These are phyloP conservation scores for Cotesia glomerata DNA, from an alignment of 1,140 invertebrate species.

Conservation along the genomic window DNA sequence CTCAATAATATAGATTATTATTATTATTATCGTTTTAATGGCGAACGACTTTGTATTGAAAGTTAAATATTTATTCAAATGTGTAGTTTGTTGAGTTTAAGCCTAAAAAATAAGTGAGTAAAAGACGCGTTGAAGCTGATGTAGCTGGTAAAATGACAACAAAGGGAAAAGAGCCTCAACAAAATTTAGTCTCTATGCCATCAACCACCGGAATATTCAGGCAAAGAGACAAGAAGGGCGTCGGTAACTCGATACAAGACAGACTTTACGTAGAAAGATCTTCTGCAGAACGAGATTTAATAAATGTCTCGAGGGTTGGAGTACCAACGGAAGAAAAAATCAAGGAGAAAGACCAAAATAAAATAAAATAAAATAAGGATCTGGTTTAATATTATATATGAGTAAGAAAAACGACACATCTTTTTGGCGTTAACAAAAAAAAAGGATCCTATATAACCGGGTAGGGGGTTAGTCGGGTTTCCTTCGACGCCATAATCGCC, in stretches of 20 bases:
- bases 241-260: conserved; percentile 40
- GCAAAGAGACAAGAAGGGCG: background rate
- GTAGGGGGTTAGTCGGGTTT: background rate
- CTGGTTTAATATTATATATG: background rate
- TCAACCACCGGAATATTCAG: background rate
- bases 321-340: background rate
- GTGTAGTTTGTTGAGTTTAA: no score
- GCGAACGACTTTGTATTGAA: no score
- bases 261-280: conserved; percentile 33
- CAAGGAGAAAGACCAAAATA: conserved; percentile 1
- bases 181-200: background rate
- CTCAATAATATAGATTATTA: no score
- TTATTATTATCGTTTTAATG: no score
- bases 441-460: background rate
- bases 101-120: no score
- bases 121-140: no score
- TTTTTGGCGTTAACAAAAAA: conserved; percentile 24
- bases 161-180: no score
- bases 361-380: conserved; percentile 2
- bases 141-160: no score
- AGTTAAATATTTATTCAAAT: no score
- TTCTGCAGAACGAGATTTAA: conserved; percentile 50
- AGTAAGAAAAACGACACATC: conserved; percentile 35
- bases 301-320: conserved; percentile 40
- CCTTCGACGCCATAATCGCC: no score